Conservation (phyloP, 2,113 vertebrate genomes). For the Tympanuchus pallidicinctus region DNA sequence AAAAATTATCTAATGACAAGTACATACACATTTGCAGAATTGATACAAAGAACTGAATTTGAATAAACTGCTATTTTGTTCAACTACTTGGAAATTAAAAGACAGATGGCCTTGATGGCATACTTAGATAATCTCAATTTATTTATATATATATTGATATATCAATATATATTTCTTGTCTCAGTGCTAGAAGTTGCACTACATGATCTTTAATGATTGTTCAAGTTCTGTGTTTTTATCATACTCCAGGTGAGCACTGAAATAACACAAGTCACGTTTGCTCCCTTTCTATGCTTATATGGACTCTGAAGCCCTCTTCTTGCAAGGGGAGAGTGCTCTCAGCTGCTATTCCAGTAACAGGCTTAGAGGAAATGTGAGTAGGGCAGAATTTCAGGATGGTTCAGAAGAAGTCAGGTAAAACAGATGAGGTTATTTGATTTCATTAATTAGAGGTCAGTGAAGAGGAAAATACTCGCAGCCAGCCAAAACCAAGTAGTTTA, state of each 20-base stretch:
- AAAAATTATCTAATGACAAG: background rate
- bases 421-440: background rate
- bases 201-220: background rate
- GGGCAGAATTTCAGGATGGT: background rate
- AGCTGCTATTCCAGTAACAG: background rate
- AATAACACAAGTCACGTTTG: background rate
- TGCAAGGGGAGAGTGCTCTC: background rate
- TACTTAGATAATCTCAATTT: background rate
- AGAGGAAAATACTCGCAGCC: background rate
- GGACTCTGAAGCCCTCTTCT: background rate
- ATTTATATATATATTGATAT: too few species aligned
- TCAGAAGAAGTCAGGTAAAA: background rate
- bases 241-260: background rate
- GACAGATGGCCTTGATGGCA: background rate
- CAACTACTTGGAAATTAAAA: background rate
- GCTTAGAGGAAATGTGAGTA: background rate
- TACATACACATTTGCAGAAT: background rate
- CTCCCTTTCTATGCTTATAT: accelerated
- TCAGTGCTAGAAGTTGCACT: background rate
- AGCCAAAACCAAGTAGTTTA: background rate
- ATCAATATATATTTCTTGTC: background rate
- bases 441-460: background rate
- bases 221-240: background rate
- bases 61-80: background rate
- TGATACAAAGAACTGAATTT: background rate